Percentiles rank a stretch among this genome's conserved stretches.
Conservation (phyloP, 2,113 vertebrate species). For the Morone chrysops region DNA sequence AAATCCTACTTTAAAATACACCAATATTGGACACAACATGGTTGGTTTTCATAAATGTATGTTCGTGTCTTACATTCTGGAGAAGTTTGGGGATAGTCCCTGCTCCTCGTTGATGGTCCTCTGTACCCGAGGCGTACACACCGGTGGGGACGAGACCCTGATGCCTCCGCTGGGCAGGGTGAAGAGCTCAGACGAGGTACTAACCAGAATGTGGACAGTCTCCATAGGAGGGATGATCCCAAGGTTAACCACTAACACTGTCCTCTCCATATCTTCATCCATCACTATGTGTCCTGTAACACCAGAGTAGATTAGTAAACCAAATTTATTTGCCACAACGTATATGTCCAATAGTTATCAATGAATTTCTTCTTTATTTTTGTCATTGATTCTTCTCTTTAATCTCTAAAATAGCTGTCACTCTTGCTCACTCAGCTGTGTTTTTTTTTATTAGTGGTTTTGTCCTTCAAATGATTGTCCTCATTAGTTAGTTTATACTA, state of each 20-base stretch:
- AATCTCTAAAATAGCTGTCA: neutral
- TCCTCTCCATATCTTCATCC: slow-evolving; percentile 94
- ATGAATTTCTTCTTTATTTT: neutral
- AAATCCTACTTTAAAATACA: neutral
- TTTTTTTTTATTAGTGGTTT: neutral
- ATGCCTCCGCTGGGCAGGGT: slow-evolving; percentile 91
- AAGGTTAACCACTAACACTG: slow-evolving; percentile 91
- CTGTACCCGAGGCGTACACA: slow-evolving; percentile 90
- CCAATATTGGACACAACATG: neutral
- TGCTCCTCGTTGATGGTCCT: slow-evolving; percentile 85
- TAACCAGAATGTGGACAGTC: slow-evolving; percentile 91
- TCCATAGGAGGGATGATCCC: slow-evolving; percentile 91
- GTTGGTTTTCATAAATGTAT: neutral
- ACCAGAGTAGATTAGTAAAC: slow-evolving; percentile 11
- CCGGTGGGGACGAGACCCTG: slow-evolving; percentile 88
- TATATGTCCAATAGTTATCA: too few species aligned
- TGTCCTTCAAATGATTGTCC: neutral
- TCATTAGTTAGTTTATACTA: neutral
- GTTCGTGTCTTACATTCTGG: slow-evolving; percentile 81
- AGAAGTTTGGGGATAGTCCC: slow-evolving; percentile 82
- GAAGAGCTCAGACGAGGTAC: slow-evolving; percentile 93
- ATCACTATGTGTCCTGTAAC: slow-evolving; percentile 86
- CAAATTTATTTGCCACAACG: too few species aligned
- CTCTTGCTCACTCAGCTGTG: neutral
- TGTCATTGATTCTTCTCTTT: neutral